A percentile compares a stretch with the other conserved stretches of the same genome.
These are phyloP conservation scores for Cryptus armator DNA, from an alignment of 2,888 invertebrate species.

Conservation along the genomic window DNA sequence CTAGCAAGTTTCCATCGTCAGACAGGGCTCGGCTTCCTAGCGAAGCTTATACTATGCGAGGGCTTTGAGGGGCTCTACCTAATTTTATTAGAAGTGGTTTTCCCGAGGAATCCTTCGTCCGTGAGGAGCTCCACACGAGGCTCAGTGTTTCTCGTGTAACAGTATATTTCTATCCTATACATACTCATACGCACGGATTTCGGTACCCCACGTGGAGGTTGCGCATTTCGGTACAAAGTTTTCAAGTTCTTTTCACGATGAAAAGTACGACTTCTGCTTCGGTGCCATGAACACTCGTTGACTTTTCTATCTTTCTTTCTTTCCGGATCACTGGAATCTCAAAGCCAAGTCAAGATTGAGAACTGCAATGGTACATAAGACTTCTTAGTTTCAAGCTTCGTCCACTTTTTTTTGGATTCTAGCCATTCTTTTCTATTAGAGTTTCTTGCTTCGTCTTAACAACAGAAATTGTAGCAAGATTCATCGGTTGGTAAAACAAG, in stretches of 20 bases:
- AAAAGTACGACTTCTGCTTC: constrained; percentile 7
- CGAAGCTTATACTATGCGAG: constrained; percentile 50
- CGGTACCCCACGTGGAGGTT: constrained; percentile 13
- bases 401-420: background rate
- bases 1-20: constrained; percentile 55
- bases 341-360: constrained; percentile 1
- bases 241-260: constrained; percentile 14
- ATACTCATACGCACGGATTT: constrained; percentile 7
- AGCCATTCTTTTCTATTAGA: background rate
- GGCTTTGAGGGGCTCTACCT: constrained; percentile 64
- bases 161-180: constrained; percentile 33
- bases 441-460: background rate
- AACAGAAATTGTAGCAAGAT: background rate
- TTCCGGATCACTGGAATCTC: constrained; percentile 20
- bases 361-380: background rate
- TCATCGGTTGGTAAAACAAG: background rate
- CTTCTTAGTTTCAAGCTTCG: background rate
- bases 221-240: constrained; percentile 12
- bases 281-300: constrained; percentile 4
- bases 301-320: background rate
- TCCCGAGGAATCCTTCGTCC: constrained; percentile 46
- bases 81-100: constrained; percentile 70
- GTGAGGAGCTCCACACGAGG: constrained; percentile 19
- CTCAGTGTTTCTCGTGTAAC: constrained; percentile 36
- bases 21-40: constrained; percentile 48